Evolutionary conservation across 2,113 vertebrate species (phyloP).

Genomic region (Scatophagus argus): DNA sequence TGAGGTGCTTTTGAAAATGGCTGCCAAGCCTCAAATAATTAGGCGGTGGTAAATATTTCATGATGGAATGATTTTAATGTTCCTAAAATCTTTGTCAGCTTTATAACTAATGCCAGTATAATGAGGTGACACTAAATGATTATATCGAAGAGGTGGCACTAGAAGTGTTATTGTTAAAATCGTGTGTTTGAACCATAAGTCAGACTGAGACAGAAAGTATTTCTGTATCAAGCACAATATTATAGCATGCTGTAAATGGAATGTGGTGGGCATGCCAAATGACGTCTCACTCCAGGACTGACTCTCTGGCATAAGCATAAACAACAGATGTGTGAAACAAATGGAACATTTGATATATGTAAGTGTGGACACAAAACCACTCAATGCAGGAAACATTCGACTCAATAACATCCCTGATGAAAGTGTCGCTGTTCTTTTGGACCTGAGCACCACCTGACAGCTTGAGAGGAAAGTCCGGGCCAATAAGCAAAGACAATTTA

Average conservation of each 20-base stretch:
- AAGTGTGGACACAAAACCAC: conserved; percentile 27
- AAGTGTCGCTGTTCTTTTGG: conserved; percentile 38
- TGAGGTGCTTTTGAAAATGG: conserved; percentile 68
- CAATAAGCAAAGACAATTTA: conserved; percentile 59
- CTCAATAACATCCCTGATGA: conserved; percentile 8
- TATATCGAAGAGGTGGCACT: neutral
- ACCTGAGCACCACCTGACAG: conserved; percentile 43
- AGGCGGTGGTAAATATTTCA: conserved; percentile 74
- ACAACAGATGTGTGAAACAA: conserved; percentile 62
- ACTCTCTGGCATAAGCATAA: conserved; percentile 50
- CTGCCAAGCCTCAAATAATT: conserved; percentile 77
- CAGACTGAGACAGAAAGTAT: conserved; percentile 12
- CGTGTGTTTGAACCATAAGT: conserved; percentile 8
- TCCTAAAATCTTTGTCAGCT: conserved; percentile 60
- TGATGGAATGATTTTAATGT: conserved; percentile 58
- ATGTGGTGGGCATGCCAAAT: conserved; percentile 25
- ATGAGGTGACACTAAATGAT: conserved; percentile 53
- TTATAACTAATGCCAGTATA: conserved; percentile 53
- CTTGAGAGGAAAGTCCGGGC: conserved; percentile 46
- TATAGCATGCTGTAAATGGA: conserved; percentile 17
- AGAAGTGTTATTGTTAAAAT: conserved; percentile 9
- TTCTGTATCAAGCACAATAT: conserved; percentile 30
- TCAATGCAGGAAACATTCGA: conserved; percentile 22
- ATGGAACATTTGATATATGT: conserved; percentile 53
- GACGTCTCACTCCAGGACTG: conserved; percentile 11